A percentile compares a stretch with the other conserved stretches of the same genome.
Conservation (phyloP, 1,140 invertebrate species). For the Penaeus vannamei region DNA sequence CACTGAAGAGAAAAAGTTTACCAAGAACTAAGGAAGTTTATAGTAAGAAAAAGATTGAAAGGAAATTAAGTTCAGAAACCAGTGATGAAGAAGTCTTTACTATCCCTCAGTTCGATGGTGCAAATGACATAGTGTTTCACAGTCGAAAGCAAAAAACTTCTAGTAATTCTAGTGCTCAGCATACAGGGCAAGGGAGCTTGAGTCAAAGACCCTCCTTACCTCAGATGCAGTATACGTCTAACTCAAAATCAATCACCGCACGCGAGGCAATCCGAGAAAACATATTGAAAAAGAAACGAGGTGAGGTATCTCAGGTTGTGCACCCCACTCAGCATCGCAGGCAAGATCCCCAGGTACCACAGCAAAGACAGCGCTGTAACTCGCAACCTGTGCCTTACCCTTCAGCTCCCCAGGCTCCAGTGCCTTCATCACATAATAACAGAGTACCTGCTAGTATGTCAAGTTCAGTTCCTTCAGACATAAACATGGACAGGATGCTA, state of each 20-base stretch:
- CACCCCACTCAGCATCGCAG: not conserved
- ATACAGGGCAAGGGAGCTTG: too few species aligned
- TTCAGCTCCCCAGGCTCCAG: constrained; percentile 38
- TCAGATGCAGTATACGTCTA: not conserved
- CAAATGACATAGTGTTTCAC: constrained; percentile 45
- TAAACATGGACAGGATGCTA: not conserved
- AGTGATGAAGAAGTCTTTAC: constrained; percentile 53
- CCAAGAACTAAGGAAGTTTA: too few species aligned
- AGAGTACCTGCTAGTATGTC: constrained; percentile 42
- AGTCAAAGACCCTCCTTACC: constrained; percentile 4
- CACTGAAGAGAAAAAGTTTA: too few species aligned
- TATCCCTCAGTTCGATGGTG: constrained; percentile 60
- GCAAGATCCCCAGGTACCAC: not conserved
- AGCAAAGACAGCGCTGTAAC: not conserved
- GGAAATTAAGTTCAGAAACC: not conserved
- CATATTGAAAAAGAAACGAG: constrained; percentile 32
- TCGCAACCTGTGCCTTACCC: constrained; percentile 44
- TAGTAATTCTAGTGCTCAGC: too few species aligned
- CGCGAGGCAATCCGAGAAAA: constrained; percentile 35
- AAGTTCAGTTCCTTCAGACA: constrained; percentile 16
- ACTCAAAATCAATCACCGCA: not conserved
- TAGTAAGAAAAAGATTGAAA: too few species aligned
- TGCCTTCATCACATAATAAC: constrained; percentile 47
- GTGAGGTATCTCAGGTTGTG: not conserved
- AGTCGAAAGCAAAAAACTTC: not conserved